These are phyloP conservation scores for Spermophilus dauricus DNA, from an alignment of 2,113 vertebrate genomes.

Conservation along the genomic window DNA sequence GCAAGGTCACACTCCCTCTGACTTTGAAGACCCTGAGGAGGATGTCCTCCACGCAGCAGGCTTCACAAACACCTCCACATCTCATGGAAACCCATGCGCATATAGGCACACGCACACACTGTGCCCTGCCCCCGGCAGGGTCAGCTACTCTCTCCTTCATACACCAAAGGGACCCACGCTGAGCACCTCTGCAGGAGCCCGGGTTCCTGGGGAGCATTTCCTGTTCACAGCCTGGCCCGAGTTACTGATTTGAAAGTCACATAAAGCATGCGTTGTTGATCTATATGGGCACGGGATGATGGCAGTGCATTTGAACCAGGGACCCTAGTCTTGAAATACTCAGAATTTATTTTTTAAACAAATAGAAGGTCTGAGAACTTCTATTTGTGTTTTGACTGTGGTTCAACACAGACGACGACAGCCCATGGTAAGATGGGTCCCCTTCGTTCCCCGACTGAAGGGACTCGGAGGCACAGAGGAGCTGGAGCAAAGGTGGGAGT, in stretches of 20 bases:
- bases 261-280: background rate
- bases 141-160: background rate
- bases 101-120: no score
- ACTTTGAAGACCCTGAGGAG: background rate
- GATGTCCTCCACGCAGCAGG: accelerated
- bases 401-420: background rate
- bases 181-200: background rate
- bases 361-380: background rate
- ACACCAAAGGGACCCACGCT: background rate
- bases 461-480: no score
- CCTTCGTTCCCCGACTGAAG: background rate
- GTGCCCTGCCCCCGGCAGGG: background rate
- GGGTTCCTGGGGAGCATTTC: background rate
- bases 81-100: no score
- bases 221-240: background rate
- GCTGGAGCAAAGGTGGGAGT: no score
- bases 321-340: background rate
- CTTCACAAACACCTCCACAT: background rate
- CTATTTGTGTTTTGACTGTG: background rate
- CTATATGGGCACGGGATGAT: background rate
- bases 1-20: background rate
- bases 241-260: background rate
- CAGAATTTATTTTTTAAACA: background rate
- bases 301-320: background rate
- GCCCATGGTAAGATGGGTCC: background rate